Base-by-base conservation (phyloP, 2,888 invertebrate genomes). In the Melanostoma scalare region DNA sequence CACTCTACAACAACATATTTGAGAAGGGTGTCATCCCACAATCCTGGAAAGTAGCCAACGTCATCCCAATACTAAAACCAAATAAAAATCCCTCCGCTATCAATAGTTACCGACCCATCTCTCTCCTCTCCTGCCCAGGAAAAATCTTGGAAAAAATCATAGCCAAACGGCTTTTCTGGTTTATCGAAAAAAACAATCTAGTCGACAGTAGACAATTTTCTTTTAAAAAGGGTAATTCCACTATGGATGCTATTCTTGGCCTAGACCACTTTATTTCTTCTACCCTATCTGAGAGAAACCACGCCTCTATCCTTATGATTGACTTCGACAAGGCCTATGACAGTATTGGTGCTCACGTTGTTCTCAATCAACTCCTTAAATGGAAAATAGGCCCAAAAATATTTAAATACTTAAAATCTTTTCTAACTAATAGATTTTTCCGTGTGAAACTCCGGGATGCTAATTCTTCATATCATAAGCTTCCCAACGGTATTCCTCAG, bases 361-460 rank as follows among this genome's bases (percentile, higher is more conserved):
- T 63, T 9, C 36, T 53, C 2, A 52, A 52, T 52, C 30, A 67
- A 10, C 52, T 53, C 2, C 3, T 31, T 4, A 53, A 67, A 31
- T 65, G 50, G 38, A 65, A 52, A n/a, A 42, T 67, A 30, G 53
- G 53, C 6, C 42, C 52, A 53, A 53, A 42, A 8, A 53, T 42
- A 3, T 42, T 20, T 20, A 52, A 52, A 52, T 52, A 52, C 30
- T n/a, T 52, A n/a, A 52, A 52, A 30, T 5, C 10, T 58, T 40
- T 60, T 31, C 50, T 31, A 44, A 44, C 20, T 20, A 20, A 20
- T 20, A 20, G 20, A 20, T 20, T 20, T 20, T 20, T 20, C 20
- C 20, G 20, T 20, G 20, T 20, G 20, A 20, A 20, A 20, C 20
- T 20, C 20, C 20, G 20, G 20, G 20, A 20, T 20, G 20, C 20